Base-by-base conservation (phyloP, 2,888 invertebrate species). In the Acronicta leporina region DNA sequence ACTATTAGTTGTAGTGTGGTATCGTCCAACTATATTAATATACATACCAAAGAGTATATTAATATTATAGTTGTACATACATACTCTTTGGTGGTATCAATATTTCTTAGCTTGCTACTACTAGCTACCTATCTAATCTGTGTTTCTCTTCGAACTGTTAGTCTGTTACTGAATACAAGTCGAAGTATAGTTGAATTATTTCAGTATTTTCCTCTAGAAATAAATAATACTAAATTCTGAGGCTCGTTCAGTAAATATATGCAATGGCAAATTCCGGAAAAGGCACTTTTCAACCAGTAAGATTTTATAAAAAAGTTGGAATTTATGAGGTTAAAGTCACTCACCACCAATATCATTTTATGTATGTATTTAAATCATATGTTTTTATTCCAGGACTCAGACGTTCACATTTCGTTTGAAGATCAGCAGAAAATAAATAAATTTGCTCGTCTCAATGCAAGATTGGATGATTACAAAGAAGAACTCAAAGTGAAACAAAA, bases 381-480 rank as follows among this genome's bases (percentile, higher is more conserved):
- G 38, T 30, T 9, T 54, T 0, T n/a, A n/a, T 87, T 84, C 68
- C 80, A 97, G 96, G 98, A 98, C 84, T 96, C 97, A 49, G 99
- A 99, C 94, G 97, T 98, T 63, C 97, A 99, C 88, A 99, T 99
- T 79, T 98, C 98, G 0, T 98, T 96, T 84, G 99, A 99, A 89
- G 99, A 99, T 94, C 99, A 99, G 91, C 98, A 98, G 85, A 98
- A 98, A 94, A 99, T 99, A 70, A 99, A 99, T 90, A 97, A 97
- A 87, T 99, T 99, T 92, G 99, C 99, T 0, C 96, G 98, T 65
- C 96, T 97, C 69, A 99, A 99, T 94, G 98, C 98, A 0, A 97
- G 97, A 89, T 95, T 98, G 82, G 98, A 98, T 80, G 99, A 99
- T 86, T 94, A 97, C 13, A 98, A 98, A 87, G 97, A 98, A 75